These are phyloP conservation scores for Actinia equina DNA, from an alignment of 64 coral and sea anemone species.

Conservation along the genomic window DNA sequence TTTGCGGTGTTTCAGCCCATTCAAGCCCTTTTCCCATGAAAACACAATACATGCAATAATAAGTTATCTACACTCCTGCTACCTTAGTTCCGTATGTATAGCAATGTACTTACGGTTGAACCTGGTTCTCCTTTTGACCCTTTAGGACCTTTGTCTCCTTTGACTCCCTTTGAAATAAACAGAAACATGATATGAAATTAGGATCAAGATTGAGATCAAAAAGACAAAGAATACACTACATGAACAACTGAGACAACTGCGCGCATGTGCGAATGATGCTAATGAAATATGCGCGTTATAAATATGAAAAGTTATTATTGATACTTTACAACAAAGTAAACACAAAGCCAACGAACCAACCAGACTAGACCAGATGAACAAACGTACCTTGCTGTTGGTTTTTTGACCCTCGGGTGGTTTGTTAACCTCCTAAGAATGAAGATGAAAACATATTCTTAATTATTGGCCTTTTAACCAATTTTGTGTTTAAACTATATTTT, in stretches of 20 bases:
- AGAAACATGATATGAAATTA: neutral
- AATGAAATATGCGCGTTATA: no score
- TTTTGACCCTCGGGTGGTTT: neutral
- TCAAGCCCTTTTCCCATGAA: neutral
- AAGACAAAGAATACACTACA: no score
- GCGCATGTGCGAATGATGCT: no score
- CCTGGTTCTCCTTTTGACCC: constrained; percentile 10
- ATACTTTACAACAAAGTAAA: neutral
- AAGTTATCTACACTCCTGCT: no score
- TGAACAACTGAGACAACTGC: no score
- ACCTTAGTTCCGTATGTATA: neutral
- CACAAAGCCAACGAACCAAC: neutral
- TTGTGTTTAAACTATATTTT: no score
- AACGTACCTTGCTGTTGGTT: neutral
- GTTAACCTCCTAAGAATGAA: neutral
- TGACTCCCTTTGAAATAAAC: neutral
- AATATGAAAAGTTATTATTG: no score
- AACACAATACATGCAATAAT: neutral
- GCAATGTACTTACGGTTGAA: neutral
- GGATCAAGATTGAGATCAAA: neutral
- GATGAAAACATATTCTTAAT: no score
- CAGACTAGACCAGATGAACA: neutral
- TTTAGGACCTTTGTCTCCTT: neutral
- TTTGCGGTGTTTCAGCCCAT: neutral
- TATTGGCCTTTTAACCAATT: no score